Base-by-base conservation (phyloP, 2,113 vertebrate genomes). In the Furnarius figulus region DNA sequence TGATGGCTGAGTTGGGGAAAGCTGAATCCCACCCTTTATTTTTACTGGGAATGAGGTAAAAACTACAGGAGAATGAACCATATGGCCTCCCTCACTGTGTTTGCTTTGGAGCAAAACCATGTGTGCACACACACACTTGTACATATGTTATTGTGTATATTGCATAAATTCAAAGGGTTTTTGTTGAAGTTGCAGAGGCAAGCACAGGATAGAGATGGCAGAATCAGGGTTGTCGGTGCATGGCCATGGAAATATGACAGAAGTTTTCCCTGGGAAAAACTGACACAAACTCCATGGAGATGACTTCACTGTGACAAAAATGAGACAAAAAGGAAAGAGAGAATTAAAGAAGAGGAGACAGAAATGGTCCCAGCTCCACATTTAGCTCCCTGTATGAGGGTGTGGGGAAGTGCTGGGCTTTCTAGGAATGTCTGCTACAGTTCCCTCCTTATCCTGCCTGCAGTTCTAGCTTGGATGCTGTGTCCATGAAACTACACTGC, bases 41-140 rank as follows among this genome's bases (percentile, higher is more conserved):
- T 88, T 68, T 35, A 9, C 52, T 61, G 9, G 8, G 49, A 11
- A 40, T 81, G 68, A 87, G 37, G 67, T 59, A 87, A 80, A 95
- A 91, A 50, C 89, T 93, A 15, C 49, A 68, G 76, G 24, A 85
- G 59, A 47, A 66, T 19, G 59, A 88, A 30, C 35, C 44, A 46
- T 24, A 22, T 77, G 76, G 77, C 56, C 11, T 84, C 17, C 23
- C 31, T 81, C 18, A 1, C 79, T 92, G 46, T 95, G 52, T 91
- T 96, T 91, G 58, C 66, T 79, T 95, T 96, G 93, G 90, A 95
- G 77, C 61, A 81, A 88, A 87, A 28, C 40, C 44, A 23, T 72
- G 19, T 58, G 31, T 49, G 61, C 22, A 27, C 62, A 75, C 1
- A 1, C 50, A 58, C 55, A 4, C 13, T 80, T 6, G 61, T 61